Evolutionary conservation across 2,113 vertebrate species (phyloP).

Genomic region (Tychaedon coryphoeus): DNA sequence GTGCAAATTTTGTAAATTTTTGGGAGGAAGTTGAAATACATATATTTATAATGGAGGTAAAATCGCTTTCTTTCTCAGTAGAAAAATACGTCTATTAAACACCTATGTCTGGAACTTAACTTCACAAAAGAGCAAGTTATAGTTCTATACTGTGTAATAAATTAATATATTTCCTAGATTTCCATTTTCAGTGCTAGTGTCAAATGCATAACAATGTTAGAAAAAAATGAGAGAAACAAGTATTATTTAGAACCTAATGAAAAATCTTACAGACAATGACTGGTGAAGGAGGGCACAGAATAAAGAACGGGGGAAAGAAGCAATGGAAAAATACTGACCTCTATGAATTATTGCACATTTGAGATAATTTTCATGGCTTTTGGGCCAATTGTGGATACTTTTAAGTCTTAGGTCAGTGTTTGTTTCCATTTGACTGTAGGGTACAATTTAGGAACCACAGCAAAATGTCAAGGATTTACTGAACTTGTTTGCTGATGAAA

Average conservation of each 20-base stretch:
- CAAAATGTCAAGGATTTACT: constrained; percentile 52
- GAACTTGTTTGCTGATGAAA: constrained; percentile 51
- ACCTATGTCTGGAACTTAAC: constrained; percentile 31
- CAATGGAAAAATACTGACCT: constrained; percentile 54
- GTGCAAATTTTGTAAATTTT: constrained; percentile 64
- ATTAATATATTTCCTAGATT: constrained; percentile 34
- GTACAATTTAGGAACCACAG: constrained; percentile 53
- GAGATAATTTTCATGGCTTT: constrained; percentile 49
- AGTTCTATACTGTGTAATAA: constrained; percentile 44
- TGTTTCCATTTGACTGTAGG: constrained; percentile 46
- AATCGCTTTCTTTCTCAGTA: constrained; percentile 55
- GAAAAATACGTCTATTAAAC: constrained; percentile 69
- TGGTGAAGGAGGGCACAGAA: constrained; percentile 13
- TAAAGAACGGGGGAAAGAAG: constrained; percentile 35
- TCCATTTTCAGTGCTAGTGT: constrained; percentile 36
- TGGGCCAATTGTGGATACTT: constrained; percentile 55
- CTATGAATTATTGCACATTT: constrained; percentile 56
- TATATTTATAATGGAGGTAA: constrained; percentile 63
- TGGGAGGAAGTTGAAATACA: constrained; percentile 57
- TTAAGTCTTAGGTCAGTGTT: constrained; percentile 45
- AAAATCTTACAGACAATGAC: constrained; percentile 26
- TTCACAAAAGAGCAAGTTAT: constrained; percentile 64
- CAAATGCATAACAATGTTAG: constrained; percentile 20
- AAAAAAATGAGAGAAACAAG: constrained; percentile 8
- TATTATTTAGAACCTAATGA: constrained; percentile 1